Evolutionary conservation across 2,113 vertebrate genomes (phyloP).

Genomic region (Antigone vipio): DNA sequence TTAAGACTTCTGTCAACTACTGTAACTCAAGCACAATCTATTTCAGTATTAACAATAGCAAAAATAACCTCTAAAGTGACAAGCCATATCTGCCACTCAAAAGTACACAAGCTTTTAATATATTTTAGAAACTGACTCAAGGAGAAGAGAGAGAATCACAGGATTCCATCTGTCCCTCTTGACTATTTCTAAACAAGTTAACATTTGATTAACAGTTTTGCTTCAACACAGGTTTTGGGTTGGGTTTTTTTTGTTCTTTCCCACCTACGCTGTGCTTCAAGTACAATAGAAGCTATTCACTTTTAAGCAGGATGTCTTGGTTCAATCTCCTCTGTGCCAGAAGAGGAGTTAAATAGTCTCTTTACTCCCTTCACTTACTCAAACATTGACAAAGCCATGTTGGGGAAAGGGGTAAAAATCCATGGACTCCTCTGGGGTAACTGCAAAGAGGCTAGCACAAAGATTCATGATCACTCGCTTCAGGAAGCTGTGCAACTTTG

Average conservation of each 20-base stretch:
- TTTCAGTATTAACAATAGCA: conserved; percentile 55
- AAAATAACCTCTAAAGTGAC: conserved; percentile 65
- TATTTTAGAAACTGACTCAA: conserved; percentile 4
- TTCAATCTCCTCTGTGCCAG: background rate
- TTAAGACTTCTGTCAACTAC: conserved; percentile 28
- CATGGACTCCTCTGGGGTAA: background rate
- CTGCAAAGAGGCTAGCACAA: background rate
- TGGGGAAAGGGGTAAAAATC: background rate
- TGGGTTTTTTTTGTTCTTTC: background rate
- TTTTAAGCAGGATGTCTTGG: background rate
- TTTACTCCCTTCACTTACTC: background rate
- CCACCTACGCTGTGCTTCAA: background rate
- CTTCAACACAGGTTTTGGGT: background rate
- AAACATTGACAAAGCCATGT: background rate
- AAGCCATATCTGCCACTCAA: conserved; percentile 57
- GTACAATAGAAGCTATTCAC: background rate
- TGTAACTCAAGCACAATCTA: conserved; percentile 28
- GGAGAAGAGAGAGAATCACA: background rate
- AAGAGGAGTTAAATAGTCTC: background rate
- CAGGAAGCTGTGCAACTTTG: background rate
- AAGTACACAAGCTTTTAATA: background rate
- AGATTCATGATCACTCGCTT: background rate
- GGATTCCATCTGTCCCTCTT: conserved; percentile 20
- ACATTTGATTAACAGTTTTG: background rate
- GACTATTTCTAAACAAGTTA: background rate